These are phyloP conservation scores for Halictus ligatus DNA, from an alignment of 2,888 invertebrate species.

Conservation along the genomic window DNA sequence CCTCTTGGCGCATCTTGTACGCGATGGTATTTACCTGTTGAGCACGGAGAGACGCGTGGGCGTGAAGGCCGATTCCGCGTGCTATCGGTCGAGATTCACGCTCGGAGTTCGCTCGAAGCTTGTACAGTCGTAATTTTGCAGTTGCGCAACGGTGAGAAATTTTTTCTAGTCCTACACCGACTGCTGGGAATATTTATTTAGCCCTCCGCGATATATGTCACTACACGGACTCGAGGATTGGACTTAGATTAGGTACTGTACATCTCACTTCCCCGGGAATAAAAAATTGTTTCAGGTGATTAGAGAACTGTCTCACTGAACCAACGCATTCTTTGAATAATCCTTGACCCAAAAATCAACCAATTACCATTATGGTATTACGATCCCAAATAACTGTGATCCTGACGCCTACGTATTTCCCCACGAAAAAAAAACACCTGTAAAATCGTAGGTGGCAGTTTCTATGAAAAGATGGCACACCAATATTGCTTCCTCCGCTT, in stretches of 20 bases:
- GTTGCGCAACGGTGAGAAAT: conserved; percentile 24
- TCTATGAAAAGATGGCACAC: background rate
- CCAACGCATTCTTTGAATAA: too few species aligned
- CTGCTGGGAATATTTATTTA: background rate
- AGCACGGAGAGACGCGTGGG: conserved; percentile 50
- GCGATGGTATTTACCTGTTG: conserved; percentile 33
- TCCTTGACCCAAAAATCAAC: too few species aligned
- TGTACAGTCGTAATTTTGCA: background rate
- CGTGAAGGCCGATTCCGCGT: conserved; percentile 56
- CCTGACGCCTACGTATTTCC: background rate
- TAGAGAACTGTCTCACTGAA: background rate
- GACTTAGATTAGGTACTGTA: too few species aligned
- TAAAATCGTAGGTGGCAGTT: conserved; percentile 40
- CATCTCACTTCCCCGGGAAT: too few species aligned
- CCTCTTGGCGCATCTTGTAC: conserved; percentile 14
- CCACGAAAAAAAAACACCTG: background rate
- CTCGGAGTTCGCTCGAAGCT: background rate
- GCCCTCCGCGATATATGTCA: too few species aligned
- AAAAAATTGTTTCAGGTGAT: too few species aligned
- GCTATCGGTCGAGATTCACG: conserved; percentile 19
- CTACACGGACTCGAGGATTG: too few species aligned
- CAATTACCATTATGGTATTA: too few species aligned
- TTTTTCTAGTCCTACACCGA: background rate
- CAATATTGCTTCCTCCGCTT: background rate
- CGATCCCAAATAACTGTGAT: background rate